phyloP scores from a whole-genome alignment of 1,140 invertebrate genomes.

The Sycophaga agraensis region DNA sequence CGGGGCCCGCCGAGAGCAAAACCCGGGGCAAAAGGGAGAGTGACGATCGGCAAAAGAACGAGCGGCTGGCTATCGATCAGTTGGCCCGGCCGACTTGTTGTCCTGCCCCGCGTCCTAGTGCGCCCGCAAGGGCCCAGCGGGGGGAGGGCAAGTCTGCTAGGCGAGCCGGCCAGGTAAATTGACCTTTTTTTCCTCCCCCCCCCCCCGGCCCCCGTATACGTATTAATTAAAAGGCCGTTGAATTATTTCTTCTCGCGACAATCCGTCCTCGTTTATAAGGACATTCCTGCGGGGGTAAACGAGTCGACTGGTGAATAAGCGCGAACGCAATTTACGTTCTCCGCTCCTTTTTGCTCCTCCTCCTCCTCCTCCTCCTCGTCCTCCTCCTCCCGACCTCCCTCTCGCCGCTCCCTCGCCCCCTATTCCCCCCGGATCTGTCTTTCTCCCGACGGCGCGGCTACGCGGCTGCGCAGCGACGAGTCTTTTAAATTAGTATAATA shows the following conservation, averaged over 20 bases:
- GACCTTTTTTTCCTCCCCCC: conserved; percentile 7
- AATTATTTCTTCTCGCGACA: conserved; percentile 29
- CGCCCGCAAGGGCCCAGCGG: neutral
- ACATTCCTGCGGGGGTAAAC: conserved; percentile 18
- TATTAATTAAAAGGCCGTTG: conserved; percentile 29
- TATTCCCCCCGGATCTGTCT: too few species aligned
- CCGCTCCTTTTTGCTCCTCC: neutral
- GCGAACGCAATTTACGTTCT: conserved; percentile 26
- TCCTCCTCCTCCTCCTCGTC: neutral
- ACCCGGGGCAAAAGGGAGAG: neutral
- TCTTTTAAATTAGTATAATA: conserved; percentile 25
- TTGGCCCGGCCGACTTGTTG: too few species aligned
- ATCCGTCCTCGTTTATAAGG: conserved; percentile 30
- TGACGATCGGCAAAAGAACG: neutral
- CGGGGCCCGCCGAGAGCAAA: too few species aligned
- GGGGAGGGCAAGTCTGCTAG: neutral
- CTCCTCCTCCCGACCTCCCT: neutral
- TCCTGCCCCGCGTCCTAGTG: too few species aligned
- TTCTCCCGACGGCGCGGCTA: too few species aligned
- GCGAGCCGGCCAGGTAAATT: neutral
- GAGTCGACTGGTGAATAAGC: conserved; percentile 25
- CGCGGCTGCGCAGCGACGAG: neutral
- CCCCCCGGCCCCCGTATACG: neutral
- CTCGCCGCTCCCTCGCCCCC: too few species aligned
- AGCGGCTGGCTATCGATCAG: conserved; percentile 3